Conservation (phyloP, 2,888 invertebrate genomes). For the Halictus quadricinctus region DNA sequence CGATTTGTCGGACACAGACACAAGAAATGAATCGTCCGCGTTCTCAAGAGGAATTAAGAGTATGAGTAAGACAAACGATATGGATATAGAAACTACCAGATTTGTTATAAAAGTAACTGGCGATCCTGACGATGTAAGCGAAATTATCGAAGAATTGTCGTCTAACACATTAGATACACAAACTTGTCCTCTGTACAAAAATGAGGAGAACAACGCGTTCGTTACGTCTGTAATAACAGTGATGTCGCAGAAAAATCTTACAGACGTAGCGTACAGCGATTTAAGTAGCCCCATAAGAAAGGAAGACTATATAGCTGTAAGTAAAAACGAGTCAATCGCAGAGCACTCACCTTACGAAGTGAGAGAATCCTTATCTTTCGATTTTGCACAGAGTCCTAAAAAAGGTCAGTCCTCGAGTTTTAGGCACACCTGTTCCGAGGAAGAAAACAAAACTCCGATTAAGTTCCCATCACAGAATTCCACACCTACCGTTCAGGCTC, state of each 20-base stretch:
- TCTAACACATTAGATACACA: conserved; percentile 40
- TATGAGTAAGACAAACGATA: conserved; percentile 14
- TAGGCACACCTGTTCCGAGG: conserved; percentile 27
- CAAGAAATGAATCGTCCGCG: conserved; percentile 35
- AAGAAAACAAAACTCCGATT: conserved; percentile 31
- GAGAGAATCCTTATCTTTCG: conserved; percentile 20
- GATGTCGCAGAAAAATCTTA: conserved; percentile 34
- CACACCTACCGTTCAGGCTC: not conserved
- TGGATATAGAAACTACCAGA: conserved; percentile 25
- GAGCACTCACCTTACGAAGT: conserved; percentile 22
- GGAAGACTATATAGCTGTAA: conserved; percentile 24
- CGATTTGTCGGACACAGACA: conserved; percentile 47
- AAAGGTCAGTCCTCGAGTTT: conserved; percentile 15
- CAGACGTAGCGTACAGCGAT: conserved; percentile 27
- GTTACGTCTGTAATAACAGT: conserved; percentile 74
- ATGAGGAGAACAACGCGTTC: conserved; percentile 49
- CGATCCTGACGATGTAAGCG: conserved; percentile 73
- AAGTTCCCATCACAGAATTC: conserved; percentile 26
- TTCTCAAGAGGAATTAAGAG: conserved; percentile 9
- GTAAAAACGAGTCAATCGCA: not conserved
- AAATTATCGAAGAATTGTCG: conserved; percentile 74
- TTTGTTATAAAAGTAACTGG: conserved; percentile 77
- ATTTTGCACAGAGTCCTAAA: not conserved
- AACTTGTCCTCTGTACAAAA: conserved; percentile 25
- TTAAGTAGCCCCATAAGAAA: conserved; percentile 24